These are phyloP conservation scores for Leucania comma DNA, from an alignment of 2,888 invertebrate genomes.

Conservation along the genomic window DNA sequence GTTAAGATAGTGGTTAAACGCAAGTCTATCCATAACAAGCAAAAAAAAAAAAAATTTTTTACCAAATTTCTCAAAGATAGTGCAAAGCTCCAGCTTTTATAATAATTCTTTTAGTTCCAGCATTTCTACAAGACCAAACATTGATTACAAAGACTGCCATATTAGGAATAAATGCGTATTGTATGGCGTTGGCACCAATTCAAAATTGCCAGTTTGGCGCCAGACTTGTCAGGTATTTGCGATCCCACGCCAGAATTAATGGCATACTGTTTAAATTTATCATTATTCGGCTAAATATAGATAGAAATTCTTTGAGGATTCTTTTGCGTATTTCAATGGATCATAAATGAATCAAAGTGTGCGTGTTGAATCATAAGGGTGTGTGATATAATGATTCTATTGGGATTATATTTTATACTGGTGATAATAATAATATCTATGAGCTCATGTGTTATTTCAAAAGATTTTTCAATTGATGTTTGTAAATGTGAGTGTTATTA, in stretches of 20 bases:
- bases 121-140: conserved; percentile 24
- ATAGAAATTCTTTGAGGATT: conserved; percentile 53
- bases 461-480: too few species aligned
- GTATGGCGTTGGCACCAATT: conserved; percentile 69
- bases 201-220: conserved; percentile 71
- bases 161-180: conserved; percentile 61
- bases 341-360: conserved; percentile 2
- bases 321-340: conserved; percentile 45
- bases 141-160: conserved; percentile 39
- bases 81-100: not conserved
- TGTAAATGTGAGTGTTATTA: too few species aligned
- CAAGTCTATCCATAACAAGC: too few species aligned
- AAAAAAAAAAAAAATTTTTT: too few species aligned
- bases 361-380: not conserved
- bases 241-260: conserved; percentile 61
- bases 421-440: not conserved
- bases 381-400: not conserved
- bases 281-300: conserved; percentile 60
- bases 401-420: too few species aligned
- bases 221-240: conserved; percentile 66
- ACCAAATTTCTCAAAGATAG: too few species aligned
- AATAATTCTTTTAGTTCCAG: conserved; percentile 5
- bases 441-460: too few species aligned
- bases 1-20: too few species aligned
- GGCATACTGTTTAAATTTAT: conserved; percentile 64